Base-by-base conservation (phyloP, 2,113 vertebrate genomes). In the Centropus bengalensis region DNA sequence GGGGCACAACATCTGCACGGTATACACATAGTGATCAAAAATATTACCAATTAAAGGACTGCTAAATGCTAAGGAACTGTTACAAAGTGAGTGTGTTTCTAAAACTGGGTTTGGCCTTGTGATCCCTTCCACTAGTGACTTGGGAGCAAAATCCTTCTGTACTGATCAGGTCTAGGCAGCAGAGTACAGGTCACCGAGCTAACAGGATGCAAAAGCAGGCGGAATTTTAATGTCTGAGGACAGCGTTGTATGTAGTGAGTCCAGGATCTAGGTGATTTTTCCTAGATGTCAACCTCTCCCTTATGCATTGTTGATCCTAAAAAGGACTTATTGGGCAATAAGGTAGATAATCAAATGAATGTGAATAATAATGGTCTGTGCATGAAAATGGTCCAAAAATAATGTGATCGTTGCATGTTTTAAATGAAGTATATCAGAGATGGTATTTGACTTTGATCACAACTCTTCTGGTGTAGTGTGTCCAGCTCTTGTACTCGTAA, bases 201-300 rank as follows among this genome's bases (percentile, higher is more conserved):
- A 79, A 32, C 11, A 40, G 66, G 14, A n/a, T n/a, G 32, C 33
- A 38, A 12, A 64, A 71, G 18, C 18, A 62, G 36, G 54, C 2
- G 6, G 55, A 55, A 73, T 62, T 76, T 88, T 42, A 69, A 54
- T 74, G 36, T 30, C 40, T 36, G 36, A 86, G 45, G 14, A 60
- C 30, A 70, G 22, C 12, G 22, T 54, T 73, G 32, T 8, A 18
- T 22, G 19, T 24, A 58, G 16, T 0, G 0, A 82, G 44, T 36
- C 45, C 45, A 44, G 40, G 47, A 51, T 45, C 40, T 27, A 62
- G 27, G 24, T 5, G 5, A 60, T 69, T 79, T 71, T 80, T 80
- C 24, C 27, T 80, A 13, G 5, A 45, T 88, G 45, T 47, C 58
- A 76, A 12, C 45, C 44, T 80, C 16, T 45, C 5, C 60, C 58